phyloP scores from a whole-genome alignment of 2,113 vertebrate species.

The Sitta europaea region DNA sequence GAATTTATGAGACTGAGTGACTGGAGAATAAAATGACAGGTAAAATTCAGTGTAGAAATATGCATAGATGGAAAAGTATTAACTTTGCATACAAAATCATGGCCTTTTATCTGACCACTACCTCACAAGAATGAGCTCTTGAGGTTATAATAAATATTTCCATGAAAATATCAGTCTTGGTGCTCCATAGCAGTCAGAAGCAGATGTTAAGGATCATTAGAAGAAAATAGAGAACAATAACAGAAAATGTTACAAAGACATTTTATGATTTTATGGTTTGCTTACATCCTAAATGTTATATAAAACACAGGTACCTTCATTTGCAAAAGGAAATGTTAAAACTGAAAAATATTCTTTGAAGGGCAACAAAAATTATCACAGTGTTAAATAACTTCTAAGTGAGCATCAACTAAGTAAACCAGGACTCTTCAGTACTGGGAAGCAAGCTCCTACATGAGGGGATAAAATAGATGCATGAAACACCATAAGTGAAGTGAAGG shows the following conservation, averaged over 20 bases:
- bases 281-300: neutral
- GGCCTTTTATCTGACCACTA: neutral
- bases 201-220: neutral
- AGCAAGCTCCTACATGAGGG: neutral
- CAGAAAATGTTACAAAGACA: neutral
- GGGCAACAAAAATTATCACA: neutral
- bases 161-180: neutral
- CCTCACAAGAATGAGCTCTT: neutral
- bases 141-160: neutral
- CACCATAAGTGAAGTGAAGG: rapidly evolving
- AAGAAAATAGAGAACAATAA: neutral
- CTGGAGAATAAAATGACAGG: neutral
- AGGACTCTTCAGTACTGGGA: neutral
- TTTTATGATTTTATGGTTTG: neutral
- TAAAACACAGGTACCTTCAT: neutral
- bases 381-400: neutral
- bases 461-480: neutral
- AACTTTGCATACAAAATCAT: neutral
- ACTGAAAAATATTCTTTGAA: neutral
- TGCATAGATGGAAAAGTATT: neutral
- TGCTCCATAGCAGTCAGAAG: neutral
- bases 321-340: neutral
- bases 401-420: neutral
- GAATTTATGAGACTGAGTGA: neutral
- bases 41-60: neutral